Evolutionary conservation across 2,888 invertebrate genomes (phyloP).

Genomic region (Xylocampa areola): DNA sequence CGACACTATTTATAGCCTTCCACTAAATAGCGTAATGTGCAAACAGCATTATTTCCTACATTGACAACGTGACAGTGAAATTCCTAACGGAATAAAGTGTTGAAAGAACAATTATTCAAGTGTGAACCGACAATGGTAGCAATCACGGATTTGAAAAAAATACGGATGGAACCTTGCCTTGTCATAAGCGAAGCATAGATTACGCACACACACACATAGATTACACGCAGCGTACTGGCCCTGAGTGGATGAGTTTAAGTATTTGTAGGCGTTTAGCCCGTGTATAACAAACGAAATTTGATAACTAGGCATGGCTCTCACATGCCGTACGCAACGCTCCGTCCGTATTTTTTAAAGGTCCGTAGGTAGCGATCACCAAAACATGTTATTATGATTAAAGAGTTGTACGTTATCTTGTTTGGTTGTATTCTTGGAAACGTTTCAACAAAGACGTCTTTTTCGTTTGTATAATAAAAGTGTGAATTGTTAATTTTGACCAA

Average conservation of each 20-base stretch:
- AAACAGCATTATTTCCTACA: conserved; percentile 25
- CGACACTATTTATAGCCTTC: conserved; percentile 37
- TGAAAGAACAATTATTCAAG: neutral
- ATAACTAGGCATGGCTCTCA: too few relatives aligned
- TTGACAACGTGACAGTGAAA: conserved; percentile 20
- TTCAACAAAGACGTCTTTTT: conserved; percentile 1
- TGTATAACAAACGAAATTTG: too few relatives aligned
- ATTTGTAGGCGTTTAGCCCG: too few relatives aligned
- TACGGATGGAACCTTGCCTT: too few relatives aligned
- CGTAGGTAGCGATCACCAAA: conserved; percentile 5
- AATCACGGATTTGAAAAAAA: too few relatives aligned
- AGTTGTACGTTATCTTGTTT: neutral
- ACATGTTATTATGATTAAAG: neutral
- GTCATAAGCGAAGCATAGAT: too few relatives aligned
- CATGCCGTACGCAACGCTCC: too few relatives aligned
- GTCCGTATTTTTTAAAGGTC: too few relatives aligned
- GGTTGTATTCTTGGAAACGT: neutral
- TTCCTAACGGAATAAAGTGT: conserved; percentile 4
- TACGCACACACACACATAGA: too few relatives aligned
- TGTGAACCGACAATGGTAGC: neutral
- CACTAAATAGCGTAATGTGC: conserved; percentile 35
- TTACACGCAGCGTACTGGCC: too few relatives aligned
- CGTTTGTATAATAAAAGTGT: conserved; percentile 1
- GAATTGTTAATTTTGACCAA: conserved; percentile 19
- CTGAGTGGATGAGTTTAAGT: too few relatives aligned